Base-by-base conservation (phyloP, 1,140 invertebrate genomes). In the Forficula auricularia region DNA sequence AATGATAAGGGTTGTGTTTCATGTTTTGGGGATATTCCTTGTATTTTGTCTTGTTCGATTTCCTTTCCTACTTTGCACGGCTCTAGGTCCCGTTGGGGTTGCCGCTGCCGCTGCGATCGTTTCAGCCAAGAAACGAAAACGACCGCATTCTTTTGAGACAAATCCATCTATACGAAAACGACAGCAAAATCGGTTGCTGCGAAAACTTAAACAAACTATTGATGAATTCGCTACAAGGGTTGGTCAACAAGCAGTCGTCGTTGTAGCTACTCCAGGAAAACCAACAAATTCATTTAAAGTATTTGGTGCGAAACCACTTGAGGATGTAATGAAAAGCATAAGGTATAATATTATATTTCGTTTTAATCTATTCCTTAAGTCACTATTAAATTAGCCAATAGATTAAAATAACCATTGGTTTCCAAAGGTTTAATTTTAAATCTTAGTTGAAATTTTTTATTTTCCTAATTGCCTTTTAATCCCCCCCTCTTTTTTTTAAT, bases 161-260 rank as follows among this genome's bases (percentile, higher is more conserved):
- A 96, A 97, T 72, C 91, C 92, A 4, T 95, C 90, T 32, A 89
- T 95, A 41, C 68, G 91, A 48, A 95, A 96, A 64, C 66, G 92
- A 45, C 92, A 96, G 64, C 90, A 96, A 64, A 97, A 95, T 56
- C 73, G 92, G 54, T 65, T 97, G 47, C 65, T 95, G 35, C 71
- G 84, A 49, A 89, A 89, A 66, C 66, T 90, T 44, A 70, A 92
- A 78, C 77, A 92, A 82, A 86, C 89, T 9, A 95, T 97, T 57
- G 91, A 96, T 57, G 92, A 97, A 62, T 97, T 95, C 64, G 87
- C 90, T 36, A 92, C 88, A 0, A 68, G 92, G 46, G 90, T 97
- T 35, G 92, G 92, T n/a, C 91, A 96, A 58, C 92, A 97, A 62
- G 92, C 92, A 0, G 78, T 96, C 31, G 89, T 97, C 19, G 65